Conservation (phyloP, 1,140 invertebrate genomes). For the Leptinotarsa undecemlineata region DNA sequence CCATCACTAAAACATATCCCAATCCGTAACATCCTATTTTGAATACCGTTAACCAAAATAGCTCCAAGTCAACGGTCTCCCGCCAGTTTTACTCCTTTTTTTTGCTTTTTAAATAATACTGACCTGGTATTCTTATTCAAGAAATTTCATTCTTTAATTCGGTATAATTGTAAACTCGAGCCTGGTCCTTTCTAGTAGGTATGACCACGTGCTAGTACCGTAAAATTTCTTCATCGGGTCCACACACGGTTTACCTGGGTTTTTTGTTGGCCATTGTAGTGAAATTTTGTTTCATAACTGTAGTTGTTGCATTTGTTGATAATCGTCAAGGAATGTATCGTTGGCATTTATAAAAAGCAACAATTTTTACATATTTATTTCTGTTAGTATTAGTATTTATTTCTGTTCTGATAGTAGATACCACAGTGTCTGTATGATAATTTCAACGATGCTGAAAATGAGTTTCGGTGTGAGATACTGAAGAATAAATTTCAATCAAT, state of each 20-base stretch:
- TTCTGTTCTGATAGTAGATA: no score
- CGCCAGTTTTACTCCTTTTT: neutral
- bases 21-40: neutral
- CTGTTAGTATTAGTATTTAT: no score
- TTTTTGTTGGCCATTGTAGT: conserved; percentile 3
- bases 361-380: no score
- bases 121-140: conserved; percentile 5
- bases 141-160: conserved; percentile 8
- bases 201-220: conserved; percentile 4
- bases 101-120: conserved; percentile 5
- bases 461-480: no score
- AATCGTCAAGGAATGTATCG: neutral
- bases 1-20: neutral
- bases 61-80: neutral
- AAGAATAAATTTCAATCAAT: no score
- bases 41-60: conserved; percentile 3
- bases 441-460: no score
- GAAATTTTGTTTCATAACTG: neutral
- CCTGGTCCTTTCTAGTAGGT: conserved; percentile 5
- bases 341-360: no score
- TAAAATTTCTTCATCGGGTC: conserved; percentile 5
- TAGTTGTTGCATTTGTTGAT: neutral
- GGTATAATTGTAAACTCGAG: conserved; percentile 8
- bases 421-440: no score
- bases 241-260: conserved; percentile 1